A percentile compares a stretch with the other conserved stretches of the same genome.
phyloP scores from a whole-genome alignment of 2,888 invertebrate genomes.

The Thymelicus sylvestris region DNA sequence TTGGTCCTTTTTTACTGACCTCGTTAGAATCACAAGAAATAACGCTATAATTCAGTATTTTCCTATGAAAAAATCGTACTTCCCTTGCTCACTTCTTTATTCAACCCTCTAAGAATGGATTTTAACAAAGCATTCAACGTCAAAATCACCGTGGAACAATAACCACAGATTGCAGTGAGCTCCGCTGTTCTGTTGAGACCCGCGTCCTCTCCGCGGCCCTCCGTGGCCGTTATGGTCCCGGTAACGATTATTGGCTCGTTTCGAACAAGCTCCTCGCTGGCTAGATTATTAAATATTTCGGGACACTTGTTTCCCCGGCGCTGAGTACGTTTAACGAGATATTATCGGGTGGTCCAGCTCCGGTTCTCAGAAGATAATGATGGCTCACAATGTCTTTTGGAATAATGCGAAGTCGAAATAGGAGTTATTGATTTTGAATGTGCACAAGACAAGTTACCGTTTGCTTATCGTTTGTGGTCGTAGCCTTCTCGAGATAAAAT shows the following conservation, averaged over 20 bases:
- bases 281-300: slow-evolving; percentile 30
- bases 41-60: neutral
- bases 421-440: no score
- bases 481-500: no score
- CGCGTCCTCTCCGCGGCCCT: slow-evolving; percentile 5
- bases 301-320: neutral
- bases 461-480: no score
- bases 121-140: neutral
- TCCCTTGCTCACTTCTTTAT: neutral
- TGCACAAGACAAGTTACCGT: no score
- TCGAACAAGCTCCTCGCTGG: slow-evolving; percentile 10
- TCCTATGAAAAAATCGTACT: neutral
- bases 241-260: slow-evolving; percentile 31
- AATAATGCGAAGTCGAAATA: neutral
- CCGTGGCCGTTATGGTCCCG: slow-evolving; percentile 5
- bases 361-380: neutral
- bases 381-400: neutral
- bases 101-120: neutral
- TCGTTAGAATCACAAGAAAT: no score
- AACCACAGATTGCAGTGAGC: slow-evolving; percentile 3
- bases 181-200: neutral
- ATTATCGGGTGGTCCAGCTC: neutral
- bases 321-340: slow-evolving; percentile 3
- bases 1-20: no score
- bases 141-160: slow-evolving; percentile 14